Conservation (phyloP, 2,113 vertebrate species). For the Alligator sinensis region DNA sequence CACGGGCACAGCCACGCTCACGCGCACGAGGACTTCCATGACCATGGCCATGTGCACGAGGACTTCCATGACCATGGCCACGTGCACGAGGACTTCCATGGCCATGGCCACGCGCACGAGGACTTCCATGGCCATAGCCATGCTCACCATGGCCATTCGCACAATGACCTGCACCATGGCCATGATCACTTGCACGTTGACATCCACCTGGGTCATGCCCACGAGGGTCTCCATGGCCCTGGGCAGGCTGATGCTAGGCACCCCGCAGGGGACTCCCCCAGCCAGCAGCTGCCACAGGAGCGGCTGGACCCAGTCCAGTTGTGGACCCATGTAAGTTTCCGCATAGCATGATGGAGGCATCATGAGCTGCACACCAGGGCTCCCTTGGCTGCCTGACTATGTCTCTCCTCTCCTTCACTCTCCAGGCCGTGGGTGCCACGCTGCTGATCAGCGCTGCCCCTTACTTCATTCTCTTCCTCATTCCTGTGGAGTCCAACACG, state of each 20-base stretch:
- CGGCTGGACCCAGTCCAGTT: slow-evolving; percentile 82
- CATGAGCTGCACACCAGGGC: background rate
- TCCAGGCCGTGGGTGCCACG: slow-evolving; percentile 88
- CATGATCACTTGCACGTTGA: background rate
- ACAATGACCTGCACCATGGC: slow-evolving; percentile 12
- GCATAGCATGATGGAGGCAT: background rate
- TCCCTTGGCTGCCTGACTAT: background rate
- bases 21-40: slow-evolving; percentile 54
- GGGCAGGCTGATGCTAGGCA: background rate
- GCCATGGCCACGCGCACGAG: background rate
- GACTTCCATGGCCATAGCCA: slow-evolving; percentile 42
- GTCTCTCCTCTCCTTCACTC: background rate
- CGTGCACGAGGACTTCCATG: slow-evolving; percentile 28
- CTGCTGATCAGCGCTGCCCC: slow-evolving; percentile 91
- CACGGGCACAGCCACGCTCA: slow-evolving; percentile 10
- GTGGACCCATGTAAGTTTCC: slow-evolving; percentile 86
- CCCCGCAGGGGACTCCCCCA: background rate
- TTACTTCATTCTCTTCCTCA: slow-evolving; percentile 91
- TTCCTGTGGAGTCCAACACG: slow-evolving; percentile 91
- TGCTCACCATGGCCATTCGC: slow-evolving; percentile 21
- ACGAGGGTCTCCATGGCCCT: background rate
- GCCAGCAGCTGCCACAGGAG: slow-evolving; percentile 60
- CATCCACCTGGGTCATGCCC: slow-evolving; percentile 11
- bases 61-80: slow-evolving; percentile 54
- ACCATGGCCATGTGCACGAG: slow-evolving; percentile 75